phyloP scores from a whole-genome alignment of 1,140 invertebrate genomes.

The Orius insidiosus region DNA sequence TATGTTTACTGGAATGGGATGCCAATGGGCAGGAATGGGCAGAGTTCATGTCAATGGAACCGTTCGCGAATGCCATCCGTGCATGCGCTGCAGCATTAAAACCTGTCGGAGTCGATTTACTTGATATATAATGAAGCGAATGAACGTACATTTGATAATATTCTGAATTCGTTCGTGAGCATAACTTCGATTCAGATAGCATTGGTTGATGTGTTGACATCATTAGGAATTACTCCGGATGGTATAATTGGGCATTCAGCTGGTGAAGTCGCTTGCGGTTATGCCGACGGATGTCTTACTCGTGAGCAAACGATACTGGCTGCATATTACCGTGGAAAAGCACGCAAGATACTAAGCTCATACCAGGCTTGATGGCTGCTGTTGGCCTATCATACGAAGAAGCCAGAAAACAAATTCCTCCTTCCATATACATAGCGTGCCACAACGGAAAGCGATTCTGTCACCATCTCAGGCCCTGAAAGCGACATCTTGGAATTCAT shows the following conservation, averaged over 20 bases:
- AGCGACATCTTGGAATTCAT: constrained; percentile 52
- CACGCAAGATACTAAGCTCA: constrained; percentile 60
- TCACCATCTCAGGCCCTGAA: constrained; percentile 80
- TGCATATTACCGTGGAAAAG: constrained; percentile 82
- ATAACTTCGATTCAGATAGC: constrained; percentile 90
- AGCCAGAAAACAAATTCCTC: constrained; percentile 49
- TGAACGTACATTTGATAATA: constrained; percentile 58
- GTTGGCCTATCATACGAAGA: constrained; percentile 70
- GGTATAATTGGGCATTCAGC: constrained; percentile 93
- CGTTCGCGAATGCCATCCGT: constrained; percentile 60
- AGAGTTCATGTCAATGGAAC: constrained; percentile 61
- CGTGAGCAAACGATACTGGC: constrained; percentile 81
- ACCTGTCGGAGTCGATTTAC: constrained; percentile 60
- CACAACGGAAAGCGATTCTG: constrained; percentile 83
- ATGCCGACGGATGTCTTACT: constrained; percentile 88
- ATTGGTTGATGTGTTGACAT: constrained; percentile 66
- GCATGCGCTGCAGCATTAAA: constrained; percentile 56
- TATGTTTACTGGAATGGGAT: constrained; percentile 92
- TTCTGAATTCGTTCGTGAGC: constrained; percentile 74
- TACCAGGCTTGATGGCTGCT: constrained; percentile 30
- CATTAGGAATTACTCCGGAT: constrained; percentile 65
- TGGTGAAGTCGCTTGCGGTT: constrained; percentile 87
- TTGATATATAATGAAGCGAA: constrained; percentile 65
- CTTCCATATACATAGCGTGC: constrained; percentile 69
- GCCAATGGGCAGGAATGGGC: constrained; percentile 91